These are phyloP conservation scores for Oreotrochilus melanogaster DNA, from an alignment of 2,113 vertebrate genomes.

Conservation along the genomic window DNA sequence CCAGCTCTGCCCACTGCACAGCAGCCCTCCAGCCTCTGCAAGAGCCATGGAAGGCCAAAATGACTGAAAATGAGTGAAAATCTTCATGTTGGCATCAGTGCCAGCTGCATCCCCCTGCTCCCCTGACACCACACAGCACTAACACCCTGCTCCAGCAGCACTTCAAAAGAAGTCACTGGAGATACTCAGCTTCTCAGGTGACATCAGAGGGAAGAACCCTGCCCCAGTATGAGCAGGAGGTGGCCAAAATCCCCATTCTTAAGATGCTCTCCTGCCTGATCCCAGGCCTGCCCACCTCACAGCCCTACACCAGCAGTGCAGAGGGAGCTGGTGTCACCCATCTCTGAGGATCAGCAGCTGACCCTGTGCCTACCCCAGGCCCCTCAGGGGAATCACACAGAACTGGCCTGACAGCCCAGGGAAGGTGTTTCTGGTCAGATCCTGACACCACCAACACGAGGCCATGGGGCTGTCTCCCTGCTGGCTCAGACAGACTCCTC, in stretches of 20 bases:
- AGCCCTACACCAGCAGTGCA: accelerated
- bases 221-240: background rate
- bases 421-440: background rate
- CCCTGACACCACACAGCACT: background rate
- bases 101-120: background rate
- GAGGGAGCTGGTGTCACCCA: background rate
- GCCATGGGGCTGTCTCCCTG: accelerated
- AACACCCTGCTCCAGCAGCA: background rate
- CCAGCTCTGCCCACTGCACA: background rate
- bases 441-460: accelerated
- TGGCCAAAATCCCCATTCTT: background rate
- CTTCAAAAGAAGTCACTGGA: background rate
- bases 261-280: accelerated
- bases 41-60: background rate
- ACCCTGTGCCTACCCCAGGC: accelerated
- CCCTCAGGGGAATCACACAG: accelerated
- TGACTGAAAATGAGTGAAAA: background rate
- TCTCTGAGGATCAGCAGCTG: background rate
- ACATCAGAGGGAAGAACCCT: background rate
- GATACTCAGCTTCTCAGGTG: background rate
- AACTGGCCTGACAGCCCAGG: accelerated
- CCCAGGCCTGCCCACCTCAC: background rate
- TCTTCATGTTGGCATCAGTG: accelerated
- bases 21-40: background rate
- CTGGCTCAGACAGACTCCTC: background rate